Base-by-base conservation (phyloP, 2,113 vertebrate species). In the Trinectes maculatus region DNA sequence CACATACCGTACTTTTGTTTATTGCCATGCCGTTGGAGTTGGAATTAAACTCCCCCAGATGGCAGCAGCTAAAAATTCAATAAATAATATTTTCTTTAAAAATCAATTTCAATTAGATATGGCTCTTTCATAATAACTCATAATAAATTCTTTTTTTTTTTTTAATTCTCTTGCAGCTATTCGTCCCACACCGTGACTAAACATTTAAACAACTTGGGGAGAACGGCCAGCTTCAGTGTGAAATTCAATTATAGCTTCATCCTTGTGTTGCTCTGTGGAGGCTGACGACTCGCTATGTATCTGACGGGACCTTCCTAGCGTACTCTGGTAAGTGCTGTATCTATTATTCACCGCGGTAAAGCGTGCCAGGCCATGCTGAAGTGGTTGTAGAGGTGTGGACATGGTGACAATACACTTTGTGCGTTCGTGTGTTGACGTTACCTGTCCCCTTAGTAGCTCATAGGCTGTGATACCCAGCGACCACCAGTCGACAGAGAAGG, bases 371-470 rank as follows among this genome's bases (percentile, higher is more conserved):
- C 24, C 11, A 24, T 3, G 42, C 22, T 48, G 39, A 62, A 21
- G 43, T 10, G 31, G 68, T 7, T 21, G 24, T 0, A 31, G 40
- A 37, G 57, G n/a, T 56, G 48, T 46, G 48, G 37, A 26, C 28
- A 19, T 9, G 39, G 19, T 44, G 42, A 40, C 37, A 18, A 33
- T 51, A 28, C 43, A 44, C 1, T 21, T 12, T 66, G 28, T 39
- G 43, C 49, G 31, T 49, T 7, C 63, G 33, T 34, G 43, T 62
- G n/a, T 53, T 24, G 46, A 0, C n/a, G 8, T 75, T 87, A 98
- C 97, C 94, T 96, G 94, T 85, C 95, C 95, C 87, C 95, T 89
- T 10, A 98, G 89, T 29, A 99, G 94, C 84, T 99, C 98, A 0
- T 99, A 99, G 1, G 95, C 95, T 0, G 97, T 98, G 89, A 99